Evolutionary conservation across 2,888 invertebrate species (phyloP).

Genomic region (Empis livida): DNA sequence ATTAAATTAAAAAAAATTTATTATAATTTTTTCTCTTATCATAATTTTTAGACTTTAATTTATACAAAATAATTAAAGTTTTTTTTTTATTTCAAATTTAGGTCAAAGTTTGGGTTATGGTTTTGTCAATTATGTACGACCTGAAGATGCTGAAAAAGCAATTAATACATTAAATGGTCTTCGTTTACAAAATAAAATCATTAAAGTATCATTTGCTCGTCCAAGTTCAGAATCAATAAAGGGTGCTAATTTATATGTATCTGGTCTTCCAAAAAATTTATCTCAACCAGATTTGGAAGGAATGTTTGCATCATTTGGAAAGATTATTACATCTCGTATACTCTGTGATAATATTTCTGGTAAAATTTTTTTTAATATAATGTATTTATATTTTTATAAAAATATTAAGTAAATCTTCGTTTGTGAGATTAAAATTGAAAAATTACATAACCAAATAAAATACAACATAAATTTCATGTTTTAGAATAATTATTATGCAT

Average conservation of each 20-base stretch:
- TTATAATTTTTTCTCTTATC: not conserved
- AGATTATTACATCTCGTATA: constrained; percentile 94
- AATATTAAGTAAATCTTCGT: no score
- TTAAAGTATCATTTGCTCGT: constrained; percentile 96
- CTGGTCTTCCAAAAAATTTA: constrained; percentile 94
- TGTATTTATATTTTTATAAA: not conserved
- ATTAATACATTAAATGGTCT: constrained; percentile 96
- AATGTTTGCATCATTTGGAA: constrained; percentile 86
- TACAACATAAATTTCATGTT: no score
- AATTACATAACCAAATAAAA: no score
- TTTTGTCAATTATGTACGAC: constrained; percentile 97
- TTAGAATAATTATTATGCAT: no score
- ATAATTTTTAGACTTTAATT: no score
- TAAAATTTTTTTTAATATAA: constrained; percentile 14
- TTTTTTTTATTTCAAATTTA: constrained; percentile 8
- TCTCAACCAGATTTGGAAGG: constrained; percentile 90
- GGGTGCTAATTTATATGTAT: constrained; percentile 95
- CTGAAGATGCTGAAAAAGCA: constrained; percentile 97
- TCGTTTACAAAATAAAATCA: constrained; percentile 97
- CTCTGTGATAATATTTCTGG: constrained; percentile 74
- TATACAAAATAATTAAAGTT: no score
- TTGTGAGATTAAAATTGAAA: no score
- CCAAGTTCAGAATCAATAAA: constrained; percentile 97
- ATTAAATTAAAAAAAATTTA: not conserved
- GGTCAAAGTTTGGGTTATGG: constrained; percentile 99